phyloP scores from a whole-genome alignment of 2,113 vertebrate genomes.

The Hippocampus barbouri region DNA sequence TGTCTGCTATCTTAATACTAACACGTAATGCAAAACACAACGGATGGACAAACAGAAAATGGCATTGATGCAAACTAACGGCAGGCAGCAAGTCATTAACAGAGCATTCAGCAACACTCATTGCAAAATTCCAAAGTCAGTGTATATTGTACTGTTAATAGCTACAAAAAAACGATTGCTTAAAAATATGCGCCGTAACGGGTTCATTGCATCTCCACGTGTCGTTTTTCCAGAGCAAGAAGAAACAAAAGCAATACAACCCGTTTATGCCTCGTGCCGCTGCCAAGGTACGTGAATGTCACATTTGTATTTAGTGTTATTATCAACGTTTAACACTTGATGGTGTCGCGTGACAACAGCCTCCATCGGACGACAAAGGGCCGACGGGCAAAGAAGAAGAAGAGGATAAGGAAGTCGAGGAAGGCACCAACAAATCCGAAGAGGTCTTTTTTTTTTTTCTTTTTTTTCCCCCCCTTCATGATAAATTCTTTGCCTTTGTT shows the following conservation, averaged over 20 bases:
- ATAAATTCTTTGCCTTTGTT: neutral
- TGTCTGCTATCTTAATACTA: too few species aligned
- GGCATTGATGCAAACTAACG: too few species aligned
- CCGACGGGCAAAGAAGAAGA: conserved; percentile 27
- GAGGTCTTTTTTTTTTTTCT: conserved; percentile 15
- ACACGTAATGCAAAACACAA: too few species aligned
- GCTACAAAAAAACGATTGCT: neutral
- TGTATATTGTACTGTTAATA: too few species aligned
- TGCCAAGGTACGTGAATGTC: conserved; percentile 11
- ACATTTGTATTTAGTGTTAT: neutral
- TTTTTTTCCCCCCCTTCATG: neutral
- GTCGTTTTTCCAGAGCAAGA: conserved; percentile 24
- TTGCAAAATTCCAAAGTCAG: too few species aligned
- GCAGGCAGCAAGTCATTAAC: too few species aligned
- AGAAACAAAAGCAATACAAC: conserved; percentile 42
- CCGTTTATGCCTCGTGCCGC: conserved; percentile 26
- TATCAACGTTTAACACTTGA: neutral
- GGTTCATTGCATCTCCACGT: neutral
- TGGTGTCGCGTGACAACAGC: conserved; percentile 16
- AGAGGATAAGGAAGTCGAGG: conserved; percentile 33
- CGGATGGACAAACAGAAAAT: too few species aligned
- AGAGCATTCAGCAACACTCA: too few species aligned
- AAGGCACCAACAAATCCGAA: conserved; percentile 22
- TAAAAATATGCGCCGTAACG: neutral
- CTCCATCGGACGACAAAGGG: conserved; percentile 44